A percentile compares a stretch with the other conserved stretches of the same genome.
Conservation (phyloP, 2,113 vertebrate species). For the Smithornis capensis region DNA sequence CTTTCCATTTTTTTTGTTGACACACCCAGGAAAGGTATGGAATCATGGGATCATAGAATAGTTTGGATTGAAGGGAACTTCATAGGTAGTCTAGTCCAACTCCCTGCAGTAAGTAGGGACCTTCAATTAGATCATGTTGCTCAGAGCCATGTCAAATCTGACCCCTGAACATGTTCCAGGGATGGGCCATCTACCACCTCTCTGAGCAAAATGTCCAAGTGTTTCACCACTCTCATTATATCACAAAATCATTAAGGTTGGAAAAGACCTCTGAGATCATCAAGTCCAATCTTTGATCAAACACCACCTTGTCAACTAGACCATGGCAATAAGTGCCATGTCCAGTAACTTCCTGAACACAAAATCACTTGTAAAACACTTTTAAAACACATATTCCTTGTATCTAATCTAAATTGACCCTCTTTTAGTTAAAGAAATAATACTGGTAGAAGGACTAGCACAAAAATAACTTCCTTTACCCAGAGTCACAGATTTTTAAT, state of each 20-base stretch:
- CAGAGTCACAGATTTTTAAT: background rate
- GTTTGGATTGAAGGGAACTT: background rate
- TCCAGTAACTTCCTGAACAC: background rate
- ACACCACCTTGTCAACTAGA: background rate
- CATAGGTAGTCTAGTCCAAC: background rate
- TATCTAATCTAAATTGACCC: background rate
- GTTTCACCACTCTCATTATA: background rate
- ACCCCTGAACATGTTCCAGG: background rate
- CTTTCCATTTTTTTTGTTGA: background rate
- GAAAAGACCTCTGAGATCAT: background rate
- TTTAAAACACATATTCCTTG: background rate
- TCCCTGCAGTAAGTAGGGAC: background rate
- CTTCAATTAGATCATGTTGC: background rate
- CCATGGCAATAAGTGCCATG: accelerated
- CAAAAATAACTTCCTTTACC: background rate
- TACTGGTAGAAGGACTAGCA: accelerated
- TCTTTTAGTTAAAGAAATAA: background rate
- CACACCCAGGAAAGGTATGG: background rate
- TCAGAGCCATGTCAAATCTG: background rate
- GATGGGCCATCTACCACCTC: background rate
- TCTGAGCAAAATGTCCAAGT: background rate
- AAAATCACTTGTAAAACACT: background rate
- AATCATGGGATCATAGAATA: background rate
- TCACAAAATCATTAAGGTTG: background rate
- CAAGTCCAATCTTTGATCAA: background rate